Base-by-base conservation (phyloP, 1,140 invertebrate species). In the Andricus grossulariae region DNA sequence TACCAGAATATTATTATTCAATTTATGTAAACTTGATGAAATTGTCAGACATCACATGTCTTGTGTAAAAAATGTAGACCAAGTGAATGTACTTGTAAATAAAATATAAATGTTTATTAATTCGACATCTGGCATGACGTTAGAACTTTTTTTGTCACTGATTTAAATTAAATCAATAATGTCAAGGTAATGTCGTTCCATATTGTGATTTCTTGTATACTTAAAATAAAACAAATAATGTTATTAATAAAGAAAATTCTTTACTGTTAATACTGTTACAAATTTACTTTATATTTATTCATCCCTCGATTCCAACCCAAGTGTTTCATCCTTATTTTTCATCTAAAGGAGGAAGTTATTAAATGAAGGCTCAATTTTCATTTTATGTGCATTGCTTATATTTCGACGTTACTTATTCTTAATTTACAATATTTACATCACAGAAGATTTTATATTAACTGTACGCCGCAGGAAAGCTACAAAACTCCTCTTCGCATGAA, bases 371-470 rank as follows among this genome's bases (percentile, higher is more conserved):
- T 25, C 21, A 13, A 60, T 21, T 60, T 60, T 13, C 3, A 19
- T 12, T 60, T 13, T 5, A 60, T 32, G 21, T 15, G 21, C 57
- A 25, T 32, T 60, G 25, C 21, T 12, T 85, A 84, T 82, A 84
- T 84, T 83, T 76, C 81, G 72, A 73, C 66, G 32, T 70, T 39
- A 19, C 75, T 55, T 50, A 83, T 80, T 78, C 79, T 84, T 87
- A 87, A 82, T 88, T 86, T 88, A 88, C 87, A 88, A 86, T 88
- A 88, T 88, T 87, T 88, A 87, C 87, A 88, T 83, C 74, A 84
- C 82, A 79, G 76, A 77, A 85, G 80, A 80, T 80, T 25, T 76
- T 76, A 84, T 85, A 84, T 83, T 77, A 84, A 84, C 82, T 82
- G 15, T 60, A 32, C 21, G 21, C 25, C 19, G 21, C 11, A 60